phyloP scores from a whole-genome alignment of 2,888 invertebrate species.

The Anorthoa munda region DNA sequence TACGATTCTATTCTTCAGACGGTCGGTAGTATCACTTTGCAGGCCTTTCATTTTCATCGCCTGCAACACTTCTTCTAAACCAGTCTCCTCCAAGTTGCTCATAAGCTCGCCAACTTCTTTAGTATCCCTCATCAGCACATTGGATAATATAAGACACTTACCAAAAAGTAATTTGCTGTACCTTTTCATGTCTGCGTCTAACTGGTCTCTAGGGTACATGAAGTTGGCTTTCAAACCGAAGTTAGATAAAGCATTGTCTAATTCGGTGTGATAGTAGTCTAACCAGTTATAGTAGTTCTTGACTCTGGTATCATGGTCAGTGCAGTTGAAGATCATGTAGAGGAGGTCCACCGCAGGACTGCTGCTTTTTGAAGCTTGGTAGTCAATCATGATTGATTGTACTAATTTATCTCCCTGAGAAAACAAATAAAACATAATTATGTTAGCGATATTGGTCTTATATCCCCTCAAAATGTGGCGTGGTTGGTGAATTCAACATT shows the following conservation, averaged over 20 bases:
- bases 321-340: conserved; percentile 71
- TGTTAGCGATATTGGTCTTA: neutral
- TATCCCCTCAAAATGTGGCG: too few relatives aligned
- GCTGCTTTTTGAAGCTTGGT: conserved; percentile 67
- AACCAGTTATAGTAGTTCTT: conserved; percentile 71
- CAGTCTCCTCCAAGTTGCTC: conserved; percentile 40
- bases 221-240: conserved; percentile 63
- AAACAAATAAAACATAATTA: neutral
- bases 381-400: conserved; percentile 74
- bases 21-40: conserved; percentile 37
- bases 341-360: conserved; percentile 71
- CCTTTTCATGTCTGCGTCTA: conserved; percentile 69
- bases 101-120: conserved; percentile 60
- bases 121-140: conserved; percentile 59
- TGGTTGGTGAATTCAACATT: too few relatives aligned
- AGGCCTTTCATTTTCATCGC: conserved; percentile 22
- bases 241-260: conserved; percentile 64
- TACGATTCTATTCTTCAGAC: conserved; percentile 56
- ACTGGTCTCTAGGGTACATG: conserved; percentile 65
- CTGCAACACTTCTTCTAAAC: conserved; percentile 22
- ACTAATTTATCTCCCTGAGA: conserved; percentile 67
- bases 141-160: conserved; percentile 50
- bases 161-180: conserved; percentile 64
- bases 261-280: conserved; percentile 68
- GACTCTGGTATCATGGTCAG: conserved; percentile 67